Evolutionary conservation across 2,797 vertebrate genomes (phyloP), one percentile per base, ranked within the genome.

Genomic region (Pseudocheirus occidentalis): DNA sequence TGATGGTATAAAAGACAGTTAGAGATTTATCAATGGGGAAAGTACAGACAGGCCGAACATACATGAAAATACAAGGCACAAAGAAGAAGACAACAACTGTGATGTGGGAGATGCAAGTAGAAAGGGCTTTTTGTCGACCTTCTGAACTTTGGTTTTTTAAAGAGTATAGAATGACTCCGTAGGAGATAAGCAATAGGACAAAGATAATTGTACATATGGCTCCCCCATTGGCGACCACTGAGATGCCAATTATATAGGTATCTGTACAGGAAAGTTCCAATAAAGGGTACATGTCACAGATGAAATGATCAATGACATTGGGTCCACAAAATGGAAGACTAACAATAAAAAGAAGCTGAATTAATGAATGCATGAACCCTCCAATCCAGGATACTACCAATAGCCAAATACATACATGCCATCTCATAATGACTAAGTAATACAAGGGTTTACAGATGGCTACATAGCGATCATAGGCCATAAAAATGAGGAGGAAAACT

Each of bases 231-330:
- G 11, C 90, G 40, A 96, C 28, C 5, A 96, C 93, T 1, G 11
- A 89, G 6, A 97, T 53, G 3, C 93, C 95, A 90, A 94, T 89
- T 12, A 93, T 0, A 3, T 95, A 94, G 11, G 95, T 97, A 55
- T 97, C 55, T 28, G 53, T 93, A 31, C 96, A 97, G 9, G 91
- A 91, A 40, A 97, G 95, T 92, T 91, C 92, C 31, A 97, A 40
- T 81, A 97, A 90, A 0, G 97, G 92, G 21, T 93, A 94, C 58
- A 96, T 94, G 55, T 96, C 96, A 92, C 96, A 97, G 6, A 50
- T 11, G 92, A 97, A 97, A 52, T 97, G 96, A 16, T 97, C 96
- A 5, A 95, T 96, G 59, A 97, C 1, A 91, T 95, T 97, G n/a
- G 95, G 92, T 0, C 96, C 97, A 93, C 95, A 97, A 52, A 96